Percentiles rank a stretch among this genome's conserved stretches.
Evolutionary conservation across 2,797 vertebrate species (phyloP).

Genomic region (Etheostoma nigrum): DNA sequence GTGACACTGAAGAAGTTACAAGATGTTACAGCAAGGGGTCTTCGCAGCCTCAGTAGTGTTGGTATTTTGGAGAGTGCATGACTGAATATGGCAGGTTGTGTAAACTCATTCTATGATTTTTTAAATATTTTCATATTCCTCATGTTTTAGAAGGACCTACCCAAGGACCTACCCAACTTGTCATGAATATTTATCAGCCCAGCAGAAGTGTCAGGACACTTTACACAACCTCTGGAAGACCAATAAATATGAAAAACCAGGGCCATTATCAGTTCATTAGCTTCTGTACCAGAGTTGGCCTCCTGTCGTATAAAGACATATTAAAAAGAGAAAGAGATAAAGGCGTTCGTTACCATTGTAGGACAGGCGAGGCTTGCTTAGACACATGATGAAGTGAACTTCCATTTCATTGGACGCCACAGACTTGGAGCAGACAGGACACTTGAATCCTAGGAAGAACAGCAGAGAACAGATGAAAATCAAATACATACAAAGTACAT

Average conservation of each 20-base stretch:
- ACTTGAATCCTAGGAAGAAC: constrained; percentile 93
- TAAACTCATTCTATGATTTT: constrained; percentile 31
- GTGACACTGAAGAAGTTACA: constrained; percentile 13
- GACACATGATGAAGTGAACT: constrained; percentile 99
- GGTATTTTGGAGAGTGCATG: constrained; percentile 27
- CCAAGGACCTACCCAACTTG: constrained; percentile 22
- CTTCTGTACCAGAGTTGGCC: not conserved
- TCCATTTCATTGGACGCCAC: constrained; percentile 99
- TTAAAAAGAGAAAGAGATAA: not conserved
- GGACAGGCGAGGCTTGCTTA: constrained; percentile 99
- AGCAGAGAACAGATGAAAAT: constrained; percentile 16
- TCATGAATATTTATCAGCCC: constrained; percentile 40
- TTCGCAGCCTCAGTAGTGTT: constrained; percentile 10
- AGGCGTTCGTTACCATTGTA: constrained; percentile 91
- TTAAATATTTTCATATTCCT: constrained; percentile 54
- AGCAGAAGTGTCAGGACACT: constrained; percentile 17
- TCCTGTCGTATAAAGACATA: not conserved
- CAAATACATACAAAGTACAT: not conserved
- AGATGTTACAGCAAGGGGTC: not conserved
- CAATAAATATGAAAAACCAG: not conserved
- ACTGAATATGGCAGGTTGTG: constrained; percentile 12
- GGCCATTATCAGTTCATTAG: not conserved
- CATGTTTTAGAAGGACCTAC: constrained; percentile 23
- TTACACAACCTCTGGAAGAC: not conserved
- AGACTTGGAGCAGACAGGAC: constrained; percentile 99